Percentiles rank a stretch among this genome's conserved stretches.
Evolutionary conservation across 1,140 invertebrate species (phyloP).

Genomic region (Anastatus disparis): DNA sequence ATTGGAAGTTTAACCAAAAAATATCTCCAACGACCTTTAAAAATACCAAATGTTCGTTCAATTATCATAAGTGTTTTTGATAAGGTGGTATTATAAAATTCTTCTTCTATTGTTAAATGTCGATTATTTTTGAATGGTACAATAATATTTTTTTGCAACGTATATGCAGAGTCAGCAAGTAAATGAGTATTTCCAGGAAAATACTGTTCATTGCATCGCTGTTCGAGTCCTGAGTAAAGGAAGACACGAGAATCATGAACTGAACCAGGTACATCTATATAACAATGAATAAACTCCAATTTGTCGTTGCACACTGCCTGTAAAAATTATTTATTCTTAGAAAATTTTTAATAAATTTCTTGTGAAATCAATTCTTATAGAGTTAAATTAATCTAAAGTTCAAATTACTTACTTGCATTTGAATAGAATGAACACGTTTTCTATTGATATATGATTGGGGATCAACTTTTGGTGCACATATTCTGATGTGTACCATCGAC

Average conservation of each 20-base stretch:
- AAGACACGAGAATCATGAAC: conserved; percentile 42
- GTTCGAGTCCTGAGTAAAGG: conserved; percentile 28
- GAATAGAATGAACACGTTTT: conserved; percentile 22
- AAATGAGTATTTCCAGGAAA: conserved; percentile 32
- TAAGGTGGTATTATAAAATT: neutral
- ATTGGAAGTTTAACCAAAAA: neutral
- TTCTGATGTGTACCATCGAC: conserved; percentile 26
- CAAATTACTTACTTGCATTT: conserved; percentile 27
- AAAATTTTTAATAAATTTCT: neutral
- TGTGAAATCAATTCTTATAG: too few species aligned
- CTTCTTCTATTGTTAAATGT: neutral
- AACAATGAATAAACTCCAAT: neutral
- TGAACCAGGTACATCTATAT: neutral
- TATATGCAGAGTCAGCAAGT: conserved; percentile 32
- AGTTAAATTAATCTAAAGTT: too few species aligned
- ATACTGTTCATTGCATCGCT: conserved; percentile 20
- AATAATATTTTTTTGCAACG: conserved; percentile 19
- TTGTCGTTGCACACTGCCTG: neutral
- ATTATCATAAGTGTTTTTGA: neutral
- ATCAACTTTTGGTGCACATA: conserved; percentile 26
- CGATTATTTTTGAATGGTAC: conserved; percentile 22
- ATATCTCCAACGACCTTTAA: neutral
- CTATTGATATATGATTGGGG: conserved; percentile 19
- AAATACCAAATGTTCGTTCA: neutral
- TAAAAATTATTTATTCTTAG: neutral